Conservation (phyloP, 2,797 vertebrate genomes). For the Helarctos malayanus region DNA sequence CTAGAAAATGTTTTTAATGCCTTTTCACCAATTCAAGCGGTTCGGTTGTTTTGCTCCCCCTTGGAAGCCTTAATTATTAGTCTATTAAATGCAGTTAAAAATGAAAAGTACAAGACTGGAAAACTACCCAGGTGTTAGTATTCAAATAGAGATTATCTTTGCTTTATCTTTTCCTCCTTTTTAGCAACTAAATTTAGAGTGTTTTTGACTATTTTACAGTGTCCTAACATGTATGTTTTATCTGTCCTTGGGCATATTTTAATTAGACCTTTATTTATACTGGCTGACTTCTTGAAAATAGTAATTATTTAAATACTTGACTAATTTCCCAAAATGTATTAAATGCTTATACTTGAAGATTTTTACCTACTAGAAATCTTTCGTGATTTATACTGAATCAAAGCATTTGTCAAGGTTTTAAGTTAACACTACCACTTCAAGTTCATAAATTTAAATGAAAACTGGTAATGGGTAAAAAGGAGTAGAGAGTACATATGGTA, state of each 20-base stretch:
- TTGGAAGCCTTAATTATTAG: constrained; percentile 36
- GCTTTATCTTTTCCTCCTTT: neutral
- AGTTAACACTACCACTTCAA: neutral
- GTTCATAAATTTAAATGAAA: constrained; percentile 34
- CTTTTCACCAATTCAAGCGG: constrained; percentile 16
- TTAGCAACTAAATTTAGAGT: neutral
- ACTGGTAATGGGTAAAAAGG: neutral
- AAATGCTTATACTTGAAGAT: neutral
- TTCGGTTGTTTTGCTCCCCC: neutral
- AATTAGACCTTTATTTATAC: neutral
- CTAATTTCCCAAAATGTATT: neutral
- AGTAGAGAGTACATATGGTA: neutral
- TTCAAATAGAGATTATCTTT: constrained; percentile 16
- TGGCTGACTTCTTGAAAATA: neutral
- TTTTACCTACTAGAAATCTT: neutral
- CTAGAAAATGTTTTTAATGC: constrained; percentile 22
- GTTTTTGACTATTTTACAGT: neutral
- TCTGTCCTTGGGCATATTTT: neutral
- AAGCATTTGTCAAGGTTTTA: neutral
- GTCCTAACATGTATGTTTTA: constrained; percentile 1
- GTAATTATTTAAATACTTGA: neutral
- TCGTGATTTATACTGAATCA: neutral
- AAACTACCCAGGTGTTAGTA: neutral
- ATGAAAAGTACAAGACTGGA: constrained; percentile 21
- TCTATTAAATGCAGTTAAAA: constrained; percentile 1